Conservation (phyloP, 2,113 vertebrate genomes). For the Gopherus evgoodei region DNA sequence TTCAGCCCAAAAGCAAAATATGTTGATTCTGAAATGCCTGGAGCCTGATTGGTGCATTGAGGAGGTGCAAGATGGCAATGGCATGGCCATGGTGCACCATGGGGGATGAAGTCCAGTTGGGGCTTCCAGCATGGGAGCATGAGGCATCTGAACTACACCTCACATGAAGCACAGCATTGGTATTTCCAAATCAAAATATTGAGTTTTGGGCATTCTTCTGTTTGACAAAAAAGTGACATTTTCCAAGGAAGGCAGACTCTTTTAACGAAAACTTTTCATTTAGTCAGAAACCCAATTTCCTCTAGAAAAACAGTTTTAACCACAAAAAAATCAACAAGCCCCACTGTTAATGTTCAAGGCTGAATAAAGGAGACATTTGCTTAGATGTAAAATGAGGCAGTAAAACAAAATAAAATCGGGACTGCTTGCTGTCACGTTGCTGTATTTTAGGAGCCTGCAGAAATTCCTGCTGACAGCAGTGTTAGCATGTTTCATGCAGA, state of each 20-base stretch:
- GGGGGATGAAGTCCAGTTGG: background rate
- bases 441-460: background rate
- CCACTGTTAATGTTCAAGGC: background rate
- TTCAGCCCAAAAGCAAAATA: background rate
- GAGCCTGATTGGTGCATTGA: background rate
- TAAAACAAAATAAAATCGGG: background rate
- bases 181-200: background rate
- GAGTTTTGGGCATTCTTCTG: background rate
- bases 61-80: background rate
- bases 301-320: background rate
- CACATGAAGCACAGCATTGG: background rate
- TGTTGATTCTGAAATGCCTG: background rate
- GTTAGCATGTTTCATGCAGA: background rate
- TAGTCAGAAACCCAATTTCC: background rate
- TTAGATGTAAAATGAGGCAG: background rate
- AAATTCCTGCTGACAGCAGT: no score
- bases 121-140: no score
- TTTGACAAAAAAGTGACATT: background rate
- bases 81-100: background rate
- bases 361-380: background rate
- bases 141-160: no score
- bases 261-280: background rate
- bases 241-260: background rate
- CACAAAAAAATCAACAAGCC: background rate
- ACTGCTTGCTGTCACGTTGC: background rate